phyloP scores from a whole-genome alignment of 92 coral and sea anemone species.

The Zoanthus sociatus region DNA sequence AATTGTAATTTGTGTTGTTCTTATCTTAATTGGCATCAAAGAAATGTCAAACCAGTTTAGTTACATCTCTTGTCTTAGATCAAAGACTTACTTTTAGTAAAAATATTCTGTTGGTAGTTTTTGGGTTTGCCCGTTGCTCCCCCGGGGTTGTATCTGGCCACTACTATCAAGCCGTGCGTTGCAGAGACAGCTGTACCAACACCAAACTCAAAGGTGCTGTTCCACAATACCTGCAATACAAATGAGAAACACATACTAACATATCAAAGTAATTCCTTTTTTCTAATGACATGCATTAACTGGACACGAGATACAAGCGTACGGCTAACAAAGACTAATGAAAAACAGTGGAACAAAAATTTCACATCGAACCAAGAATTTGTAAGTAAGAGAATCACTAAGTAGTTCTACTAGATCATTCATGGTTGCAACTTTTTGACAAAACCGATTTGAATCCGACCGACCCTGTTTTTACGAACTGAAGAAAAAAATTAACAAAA shows the following conservation, averaged over 20 bases:
- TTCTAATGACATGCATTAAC: neutral
- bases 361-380: too few species aligned
- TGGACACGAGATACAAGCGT: neutral
- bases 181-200: constrained; percentile 27
- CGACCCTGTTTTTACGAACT: too few species aligned
- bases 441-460: too few species aligned
- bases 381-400: too few species aligned
- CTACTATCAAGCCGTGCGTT: constrained; percentile 13
- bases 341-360: too few species aligned
- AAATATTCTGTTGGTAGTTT: neutral
- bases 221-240: constrained; percentile 16
- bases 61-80: neutral
- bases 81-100: neutral
- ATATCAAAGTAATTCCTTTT: neutral
- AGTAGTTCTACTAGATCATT: too few species aligned
- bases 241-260: neutral
- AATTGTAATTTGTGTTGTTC: too few species aligned
- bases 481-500: too few species aligned
- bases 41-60: too few species aligned
- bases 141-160: constrained; percentile 21
- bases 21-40: too few species aligned
- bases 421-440: too few species aligned
- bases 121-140: constrained; percentile 20
- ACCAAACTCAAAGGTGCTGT: constrained; percentile 30
- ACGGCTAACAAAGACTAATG: too few species aligned